phyloP scores from a whole-genome alignment of 2,113 vertebrate species.

The Papio anubis region DNA sequence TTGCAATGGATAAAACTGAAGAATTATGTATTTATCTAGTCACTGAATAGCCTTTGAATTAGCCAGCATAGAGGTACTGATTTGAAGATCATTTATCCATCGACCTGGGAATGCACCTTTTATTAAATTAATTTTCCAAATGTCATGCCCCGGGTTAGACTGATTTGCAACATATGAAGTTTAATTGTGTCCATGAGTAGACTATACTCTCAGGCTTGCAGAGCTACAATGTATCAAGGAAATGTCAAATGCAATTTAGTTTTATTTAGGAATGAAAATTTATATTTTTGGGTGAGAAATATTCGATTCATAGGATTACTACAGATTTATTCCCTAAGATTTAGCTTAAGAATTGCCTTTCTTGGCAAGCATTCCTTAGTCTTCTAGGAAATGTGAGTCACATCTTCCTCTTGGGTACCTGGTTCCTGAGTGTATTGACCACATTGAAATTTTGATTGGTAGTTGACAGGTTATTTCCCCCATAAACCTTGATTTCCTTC shows the following conservation, averaged over 20 bases:
- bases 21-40: not conserved
- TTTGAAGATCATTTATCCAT: constrained; percentile 9
- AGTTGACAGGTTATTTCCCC: not conserved
- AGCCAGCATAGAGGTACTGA: not conserved
- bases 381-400: not conserved
- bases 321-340: not conserved
- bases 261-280: constrained; percentile 35
- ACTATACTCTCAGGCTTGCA: not conserved
- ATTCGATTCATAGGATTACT: not conserved
- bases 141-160: not conserved
- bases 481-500: not conserved
- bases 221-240: not conserved
- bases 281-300: constrained; percentile 30
- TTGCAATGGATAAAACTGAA: not conserved
- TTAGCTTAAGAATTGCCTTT: not conserved
- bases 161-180: not conserved
- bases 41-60: not conserved
- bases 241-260: not conserved
- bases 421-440: not conserved
- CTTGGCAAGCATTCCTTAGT: not conserved
- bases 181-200: not conserved
- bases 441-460: not conserved
- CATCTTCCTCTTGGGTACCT: not conserved
- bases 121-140: constrained; percentile 57
- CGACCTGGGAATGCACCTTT: constrained; percentile 45